Evolutionary conservation across 2,113 vertebrate genomes (phyloP).

Genomic region (Motacilla alba): DNA sequence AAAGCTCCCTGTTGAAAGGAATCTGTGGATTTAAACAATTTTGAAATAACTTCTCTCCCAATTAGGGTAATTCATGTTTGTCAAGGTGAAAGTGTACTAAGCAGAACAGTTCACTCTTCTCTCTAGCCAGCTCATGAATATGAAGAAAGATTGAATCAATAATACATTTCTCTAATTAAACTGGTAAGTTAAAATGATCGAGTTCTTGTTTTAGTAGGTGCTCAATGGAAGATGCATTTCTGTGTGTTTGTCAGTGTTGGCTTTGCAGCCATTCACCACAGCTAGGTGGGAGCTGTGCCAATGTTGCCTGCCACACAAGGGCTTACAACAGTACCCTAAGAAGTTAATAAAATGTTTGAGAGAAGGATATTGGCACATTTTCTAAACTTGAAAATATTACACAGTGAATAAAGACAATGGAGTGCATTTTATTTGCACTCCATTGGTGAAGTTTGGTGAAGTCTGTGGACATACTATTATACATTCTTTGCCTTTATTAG

Average conservation of each 20-base stretch:
- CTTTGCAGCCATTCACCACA: background rate
- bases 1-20: background rate
- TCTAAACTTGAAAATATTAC: background rate
- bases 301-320: background rate
- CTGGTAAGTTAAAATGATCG: background rate
- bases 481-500: background rate
- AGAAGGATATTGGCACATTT: background rate
- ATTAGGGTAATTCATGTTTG: background rate
- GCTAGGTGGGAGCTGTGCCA: background rate
- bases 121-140: background rate
- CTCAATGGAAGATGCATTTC: background rate
- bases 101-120: background rate
- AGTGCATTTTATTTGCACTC: background rate
- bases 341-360: background rate
- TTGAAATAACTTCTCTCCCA: background rate
- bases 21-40: background rate
- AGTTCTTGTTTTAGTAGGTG: background rate
- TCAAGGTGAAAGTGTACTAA: conserved; percentile 1
- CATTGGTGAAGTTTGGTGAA: background rate
- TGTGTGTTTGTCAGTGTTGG: background rate
- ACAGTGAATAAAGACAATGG: background rate
- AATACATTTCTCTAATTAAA: conserved; percentile 17
- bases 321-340: background rate
- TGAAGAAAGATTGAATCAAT: background rate
- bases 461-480: background rate